Percentiles rank a stretch among this genome's conserved stretches.
Evolutionary conservation across 2,797 vertebrate genomes (phyloP).

Genomic region (Eulemur mongoz): DNA sequence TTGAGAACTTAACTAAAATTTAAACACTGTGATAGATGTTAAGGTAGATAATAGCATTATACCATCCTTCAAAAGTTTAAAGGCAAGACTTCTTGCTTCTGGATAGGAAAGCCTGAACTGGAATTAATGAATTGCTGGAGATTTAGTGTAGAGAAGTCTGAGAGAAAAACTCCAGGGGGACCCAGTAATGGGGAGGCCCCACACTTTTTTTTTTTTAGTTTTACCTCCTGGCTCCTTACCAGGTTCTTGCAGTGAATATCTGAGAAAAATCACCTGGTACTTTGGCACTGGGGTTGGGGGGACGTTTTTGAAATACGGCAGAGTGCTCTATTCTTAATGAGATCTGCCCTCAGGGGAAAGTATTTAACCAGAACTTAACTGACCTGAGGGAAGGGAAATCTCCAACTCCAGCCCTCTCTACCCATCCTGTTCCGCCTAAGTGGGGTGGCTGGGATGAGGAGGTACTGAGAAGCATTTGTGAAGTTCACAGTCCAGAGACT

Average conservation of each 20-base stretch:
- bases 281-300: too few relatives aligned
- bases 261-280: not conserved
- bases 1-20: not conserved
- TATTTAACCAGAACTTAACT: not conserved
- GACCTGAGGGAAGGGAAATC: too few relatives aligned
- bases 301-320: not conserved
- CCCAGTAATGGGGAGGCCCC: not conserved
- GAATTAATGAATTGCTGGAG: not conserved
- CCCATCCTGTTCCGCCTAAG: not conserved
- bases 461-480: not conserved
- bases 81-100: not conserved
- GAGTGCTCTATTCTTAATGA: not conserved
- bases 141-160: not conserved
- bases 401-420: not conserved
- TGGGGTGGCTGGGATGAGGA: not conserved
- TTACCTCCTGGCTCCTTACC: not conserved
- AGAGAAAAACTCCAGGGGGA: not conserved
- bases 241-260: not conserved
- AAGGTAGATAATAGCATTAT: not conserved
- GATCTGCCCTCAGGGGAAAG: not conserved
- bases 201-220: not conserved
- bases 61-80: not conserved
- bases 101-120: not conserved
- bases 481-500: not conserved
- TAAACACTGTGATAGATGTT: not conserved